These are phyloP conservation scores for Eumacrocentrus americanus DNA, from an alignment of 2,888 invertebrate genomes.

Conservation along the genomic window DNA sequence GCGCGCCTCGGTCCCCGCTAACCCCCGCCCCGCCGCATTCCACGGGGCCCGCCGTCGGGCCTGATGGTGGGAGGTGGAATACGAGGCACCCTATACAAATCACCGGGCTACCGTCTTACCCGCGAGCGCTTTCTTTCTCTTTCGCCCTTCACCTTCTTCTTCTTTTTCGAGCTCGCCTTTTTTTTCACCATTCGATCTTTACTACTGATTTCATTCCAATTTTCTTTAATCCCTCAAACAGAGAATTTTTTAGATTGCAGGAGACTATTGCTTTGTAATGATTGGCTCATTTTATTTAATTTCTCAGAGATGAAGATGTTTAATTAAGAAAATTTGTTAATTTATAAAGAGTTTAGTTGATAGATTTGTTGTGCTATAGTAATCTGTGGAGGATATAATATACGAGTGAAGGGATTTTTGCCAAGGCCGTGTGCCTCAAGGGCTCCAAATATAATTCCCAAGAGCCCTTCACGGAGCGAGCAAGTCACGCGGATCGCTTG, in stretches of 20 bases:
- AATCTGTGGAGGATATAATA: too few relatives aligned
- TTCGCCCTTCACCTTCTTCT: conserved; percentile 28
- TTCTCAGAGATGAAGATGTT: too few relatives aligned
- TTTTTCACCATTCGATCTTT: conserved; percentile 26
- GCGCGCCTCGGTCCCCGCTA: conserved; percentile 26
- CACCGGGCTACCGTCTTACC: conserved; percentile 61
- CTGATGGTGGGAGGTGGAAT: conserved; percentile 51
- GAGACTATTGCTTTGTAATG: too few relatives aligned
- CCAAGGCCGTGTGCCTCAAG: conserved; percentile 2
- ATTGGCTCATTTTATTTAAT: too few relatives aligned
- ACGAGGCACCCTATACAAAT: conserved; percentile 60
- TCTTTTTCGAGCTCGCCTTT: conserved; percentile 25
- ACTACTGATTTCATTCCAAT: conserved; percentile 20
- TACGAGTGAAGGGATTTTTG: background rate
- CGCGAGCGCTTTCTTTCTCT: conserved; percentile 45
- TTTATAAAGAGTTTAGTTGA: too few relatives aligned
- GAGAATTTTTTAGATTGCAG: too few relatives aligned
- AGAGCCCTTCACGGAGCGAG: conserved; percentile 6
- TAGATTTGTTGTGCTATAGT: too few relatives aligned
- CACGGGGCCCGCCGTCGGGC: conserved; percentile 34
- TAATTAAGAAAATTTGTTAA: too few relatives aligned
- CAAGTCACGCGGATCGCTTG: conserved; percentile 31
- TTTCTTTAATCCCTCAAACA: conserved; percentile 22
- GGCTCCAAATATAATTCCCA: conserved; percentile 10
- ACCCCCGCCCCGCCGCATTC: conserved; percentile 40